These are phyloP conservation scores for Heliconius sara DNA, from an alignment of 2,888 invertebrate genomes.

Conservation along the genomic window DNA sequence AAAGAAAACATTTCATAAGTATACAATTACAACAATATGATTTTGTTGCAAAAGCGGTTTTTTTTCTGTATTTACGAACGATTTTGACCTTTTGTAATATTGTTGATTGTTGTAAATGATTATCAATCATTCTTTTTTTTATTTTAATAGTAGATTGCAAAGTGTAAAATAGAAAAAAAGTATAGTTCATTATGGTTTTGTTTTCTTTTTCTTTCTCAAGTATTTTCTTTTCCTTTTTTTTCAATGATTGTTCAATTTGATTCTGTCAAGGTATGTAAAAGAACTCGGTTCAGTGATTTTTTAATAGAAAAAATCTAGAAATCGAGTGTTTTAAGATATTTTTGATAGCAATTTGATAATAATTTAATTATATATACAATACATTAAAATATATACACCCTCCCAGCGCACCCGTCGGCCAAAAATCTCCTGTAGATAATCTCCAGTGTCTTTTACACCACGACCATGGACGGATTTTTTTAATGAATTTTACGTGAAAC, in stretches of 20 bases:
- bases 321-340: constrained; percentile 58
- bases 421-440: constrained; percentile 7
- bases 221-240: constrained; percentile 27
- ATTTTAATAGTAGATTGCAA: background rate
- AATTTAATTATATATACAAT: background rate
- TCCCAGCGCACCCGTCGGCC: background rate
- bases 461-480: constrained; percentile 11
- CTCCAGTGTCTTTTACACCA: constrained; percentile 35
- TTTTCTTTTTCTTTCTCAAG: constrained; percentile 32
- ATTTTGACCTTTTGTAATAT: constrained; percentile 65
- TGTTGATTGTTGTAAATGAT: constrained; percentile 58
- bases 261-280: constrained; percentile 51
- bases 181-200: background rate
- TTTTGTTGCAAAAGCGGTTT: constrained; percentile 63
- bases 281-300: constrained; percentile 77
- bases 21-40: constrained; percentile 57
- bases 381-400: background rate
- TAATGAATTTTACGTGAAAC: constrained; percentile 22
- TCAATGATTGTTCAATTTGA: constrained; percentile 54
- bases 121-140: background rate
- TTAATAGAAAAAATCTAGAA: constrained; percentile 73
- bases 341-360: constrained; percentile 42
- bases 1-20: background rate
- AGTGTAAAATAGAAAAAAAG: background rate
- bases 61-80: constrained; percentile 44